Evolutionary conservation across 2,888 invertebrate species (phyloP), one percentile per base, ranked within the genome.

Genomic region (Actias luna): DNA sequence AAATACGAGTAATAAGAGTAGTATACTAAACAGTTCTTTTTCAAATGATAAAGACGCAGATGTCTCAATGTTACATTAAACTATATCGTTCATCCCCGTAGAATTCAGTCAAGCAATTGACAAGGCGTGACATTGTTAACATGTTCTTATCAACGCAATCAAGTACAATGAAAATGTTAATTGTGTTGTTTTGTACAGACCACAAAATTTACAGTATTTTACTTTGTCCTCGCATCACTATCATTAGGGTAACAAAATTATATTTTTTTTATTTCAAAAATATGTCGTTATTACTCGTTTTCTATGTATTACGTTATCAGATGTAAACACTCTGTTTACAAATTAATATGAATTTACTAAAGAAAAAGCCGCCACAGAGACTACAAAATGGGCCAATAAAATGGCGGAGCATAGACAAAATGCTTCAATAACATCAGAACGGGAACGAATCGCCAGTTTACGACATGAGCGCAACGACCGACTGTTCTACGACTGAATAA

Each of bases 401-500:
- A 88, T 88, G 78, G 87, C 78, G 74, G 87, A 88, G 88, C 92
- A 90, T 91, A 92, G 92, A 92, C 92, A 92, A 92, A 92, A 92
- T 82, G 91, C 87, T 91, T 92, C 92, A 92, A 92, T 92, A 92
- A 92, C 92, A 90, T 88, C 89, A 89, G 89, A 89, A 91, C 90
- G 87, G 87, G 90, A 91, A 91, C 91, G 88, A 89, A 92, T 91
- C 86, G 87, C 87, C 85, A 89, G 89, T 92, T 92, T 92, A 92
- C 92, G 92, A 92, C 90, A 86, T 83, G 86, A 88, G 85, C 87
- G 83, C 89, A 87, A 87, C 89, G 89, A 87, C 86, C 91, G 89
- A 89, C 78, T 92, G 91, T 88, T 92, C 91, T 92, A 92, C 92
- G 92, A 92, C 92, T 92, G 92, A 92, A 92, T 92, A 92, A 92